Evolutionary conservation across 2,113 vertebrate species (phyloP).

Genomic region (Bathybates hornii): DNA sequence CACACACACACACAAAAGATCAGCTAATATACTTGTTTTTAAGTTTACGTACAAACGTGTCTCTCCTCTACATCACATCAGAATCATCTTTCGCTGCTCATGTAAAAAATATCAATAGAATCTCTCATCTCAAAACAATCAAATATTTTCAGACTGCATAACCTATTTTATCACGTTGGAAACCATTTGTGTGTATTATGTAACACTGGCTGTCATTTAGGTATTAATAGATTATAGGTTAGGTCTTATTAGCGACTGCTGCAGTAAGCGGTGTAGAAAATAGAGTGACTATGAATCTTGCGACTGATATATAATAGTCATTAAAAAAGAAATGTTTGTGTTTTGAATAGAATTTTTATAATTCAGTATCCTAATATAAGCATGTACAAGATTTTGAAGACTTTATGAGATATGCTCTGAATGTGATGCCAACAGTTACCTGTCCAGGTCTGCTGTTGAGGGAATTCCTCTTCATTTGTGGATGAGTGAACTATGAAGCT

Average conservation of each 20-base stretch:
- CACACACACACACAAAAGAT: neutral
- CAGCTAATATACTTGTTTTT: neutral
- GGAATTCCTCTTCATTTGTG: neutral
- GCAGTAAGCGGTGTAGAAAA: neutral
- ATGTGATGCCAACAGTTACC: neutral
- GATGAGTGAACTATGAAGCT: neutral
- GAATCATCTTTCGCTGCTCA: neutral
- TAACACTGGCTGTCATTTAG: neutral
- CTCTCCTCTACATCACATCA: neutral
- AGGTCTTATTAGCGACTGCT: neutral
- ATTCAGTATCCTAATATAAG: neutral
- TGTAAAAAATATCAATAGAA: neutral
- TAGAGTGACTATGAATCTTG: neutral
- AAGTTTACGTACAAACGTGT: neutral
- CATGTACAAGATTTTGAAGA: neutral
- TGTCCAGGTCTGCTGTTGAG: neutral
- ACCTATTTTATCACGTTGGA: neutral
- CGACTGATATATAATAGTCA: neutral
- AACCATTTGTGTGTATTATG: neutral
- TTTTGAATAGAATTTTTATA: neutral
- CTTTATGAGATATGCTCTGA: neutral
- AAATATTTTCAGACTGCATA: neutral
- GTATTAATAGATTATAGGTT: neutral
- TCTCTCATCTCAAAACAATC: neutral
- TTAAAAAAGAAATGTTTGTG: neutral